These are phyloP conservation scores for Acipenser transmontanus DNA, from an alignment of 2,797 vertebrate species.

Conservation along the genomic window DNA sequence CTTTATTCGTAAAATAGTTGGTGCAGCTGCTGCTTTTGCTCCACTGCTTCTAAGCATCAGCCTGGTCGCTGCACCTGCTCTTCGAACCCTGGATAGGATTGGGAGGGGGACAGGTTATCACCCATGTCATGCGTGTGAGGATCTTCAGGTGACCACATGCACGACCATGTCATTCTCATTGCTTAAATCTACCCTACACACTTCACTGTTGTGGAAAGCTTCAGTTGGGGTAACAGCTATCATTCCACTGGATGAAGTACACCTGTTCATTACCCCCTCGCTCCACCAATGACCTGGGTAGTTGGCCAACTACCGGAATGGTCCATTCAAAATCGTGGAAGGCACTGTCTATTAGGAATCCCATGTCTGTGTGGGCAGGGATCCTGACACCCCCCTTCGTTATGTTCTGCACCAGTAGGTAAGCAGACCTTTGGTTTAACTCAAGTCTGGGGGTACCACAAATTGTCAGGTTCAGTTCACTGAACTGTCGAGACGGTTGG, in stretches of 20 bases:
- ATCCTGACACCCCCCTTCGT: not conserved
- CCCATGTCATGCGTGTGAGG: no score
- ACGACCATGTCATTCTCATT: not conserved
- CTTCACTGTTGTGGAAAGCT: not conserved
- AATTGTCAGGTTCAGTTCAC: not conserved
- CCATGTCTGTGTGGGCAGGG: not conserved
- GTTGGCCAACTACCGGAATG: not conserved
- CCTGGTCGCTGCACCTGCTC: not conserved
- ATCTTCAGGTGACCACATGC: not conserved
- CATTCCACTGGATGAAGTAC: no score
- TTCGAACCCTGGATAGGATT: not conserved
- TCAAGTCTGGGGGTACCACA: not conserved
- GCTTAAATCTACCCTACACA: not conserved
- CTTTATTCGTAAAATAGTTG: constrained; percentile 4
- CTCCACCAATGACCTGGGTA: no score
- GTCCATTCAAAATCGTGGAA: constrained; percentile 10
- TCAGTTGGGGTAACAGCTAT: no score
- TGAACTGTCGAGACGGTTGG: not conserved
- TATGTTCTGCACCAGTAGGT: constrained; percentile 1
- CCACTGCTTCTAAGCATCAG: not conserved
- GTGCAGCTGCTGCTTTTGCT: not conserved
- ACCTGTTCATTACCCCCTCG: no score
- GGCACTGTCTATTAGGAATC: not conserved
- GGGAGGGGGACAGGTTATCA: no score
- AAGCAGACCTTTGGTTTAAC: not conserved